A percentile compares a stretch with the other conserved stretches of the same genome.
phyloP scores from a whole-genome alignment of 2,888 invertebrate genomes.

The Diaphora mendica region DNA sequence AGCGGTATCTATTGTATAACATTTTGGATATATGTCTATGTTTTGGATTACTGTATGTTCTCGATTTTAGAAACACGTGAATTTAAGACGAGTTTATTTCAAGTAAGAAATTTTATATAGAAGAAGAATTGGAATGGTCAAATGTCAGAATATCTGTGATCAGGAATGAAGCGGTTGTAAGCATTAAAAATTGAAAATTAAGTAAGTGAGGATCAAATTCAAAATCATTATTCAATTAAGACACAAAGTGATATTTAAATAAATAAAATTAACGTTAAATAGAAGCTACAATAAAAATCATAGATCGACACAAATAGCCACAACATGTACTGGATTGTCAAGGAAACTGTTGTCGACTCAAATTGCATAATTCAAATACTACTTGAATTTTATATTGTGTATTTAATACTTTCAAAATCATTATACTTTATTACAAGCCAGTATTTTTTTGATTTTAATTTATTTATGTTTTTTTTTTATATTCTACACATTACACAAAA shows the following conservation, averaged over 20 bases:
- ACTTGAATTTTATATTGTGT: neutral
- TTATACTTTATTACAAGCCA: neutral
- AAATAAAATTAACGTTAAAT: no score
- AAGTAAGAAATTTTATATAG: neutral
- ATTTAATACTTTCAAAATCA: neutral
- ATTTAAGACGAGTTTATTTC: neutral
- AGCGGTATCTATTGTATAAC: slow-evolving; percentile 50
- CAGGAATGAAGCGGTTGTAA: neutral
- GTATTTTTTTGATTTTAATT: neutral
- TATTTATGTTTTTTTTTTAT: neutral
- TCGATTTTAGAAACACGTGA: slow-evolving; percentile 1
- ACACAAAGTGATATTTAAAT: no score
- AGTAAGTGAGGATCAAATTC: neutral
- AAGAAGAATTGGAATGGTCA: neutral
- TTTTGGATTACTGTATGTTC: slow-evolving; percentile 11
- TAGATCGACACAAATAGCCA: no score
- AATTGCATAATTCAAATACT: neutral
- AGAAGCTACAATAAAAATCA: no score
- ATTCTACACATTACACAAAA: neutral
- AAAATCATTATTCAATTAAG: no score
- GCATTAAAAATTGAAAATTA: neutral
- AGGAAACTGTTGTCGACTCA: no score
- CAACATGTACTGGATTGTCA: no score
- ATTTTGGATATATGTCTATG: slow-evolving; percentile 36
- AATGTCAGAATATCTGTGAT: neutral